A percentile compares a stretch with the other conserved stretches of the same genome.
Evolutionary conservation across 2,797 vertebrate genomes (phyloP).

Genomic region (Enteromius thamalakanensis): DNA sequence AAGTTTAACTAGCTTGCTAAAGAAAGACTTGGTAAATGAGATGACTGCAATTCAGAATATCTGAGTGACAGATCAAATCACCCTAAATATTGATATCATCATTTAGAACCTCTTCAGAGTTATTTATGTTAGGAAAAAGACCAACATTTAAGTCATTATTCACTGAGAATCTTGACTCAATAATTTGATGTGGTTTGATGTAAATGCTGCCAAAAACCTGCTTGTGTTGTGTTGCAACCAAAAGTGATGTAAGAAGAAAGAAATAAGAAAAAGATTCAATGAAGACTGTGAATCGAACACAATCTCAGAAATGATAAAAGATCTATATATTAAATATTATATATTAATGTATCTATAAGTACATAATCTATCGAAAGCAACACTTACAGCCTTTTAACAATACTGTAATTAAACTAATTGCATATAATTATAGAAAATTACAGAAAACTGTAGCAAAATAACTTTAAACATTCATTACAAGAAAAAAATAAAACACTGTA

Average conservation of each 20-base stretch:
- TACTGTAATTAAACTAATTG: background rate
- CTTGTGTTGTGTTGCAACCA: background rate
- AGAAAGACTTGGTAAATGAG: background rate
- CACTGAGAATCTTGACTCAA: background rate
- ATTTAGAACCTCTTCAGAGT: background rate
- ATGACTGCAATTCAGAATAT: background rate
- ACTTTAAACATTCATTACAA: background rate
- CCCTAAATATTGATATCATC: background rate
- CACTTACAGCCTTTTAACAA: background rate
- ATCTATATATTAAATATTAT: background rate
- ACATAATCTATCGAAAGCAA: background rate
- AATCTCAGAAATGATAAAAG: background rate
- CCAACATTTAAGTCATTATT: background rate
- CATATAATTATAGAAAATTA: background rate
- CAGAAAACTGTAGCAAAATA: background rate
- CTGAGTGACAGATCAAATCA: background rate
- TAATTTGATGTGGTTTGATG: background rate
- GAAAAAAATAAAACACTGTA: background rate
- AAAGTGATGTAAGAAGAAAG: background rate
- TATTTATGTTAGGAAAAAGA: slow-evolving; percentile 4
- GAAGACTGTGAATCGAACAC: background rate
- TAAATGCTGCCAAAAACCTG: background rate
- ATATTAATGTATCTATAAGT: background rate
- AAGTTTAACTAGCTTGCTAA: background rate
- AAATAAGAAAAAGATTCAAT: background rate